phyloP scores from a whole-genome alignment of 2,797 vertebrate species.

The Atherinosoma microstoma region DNA sequence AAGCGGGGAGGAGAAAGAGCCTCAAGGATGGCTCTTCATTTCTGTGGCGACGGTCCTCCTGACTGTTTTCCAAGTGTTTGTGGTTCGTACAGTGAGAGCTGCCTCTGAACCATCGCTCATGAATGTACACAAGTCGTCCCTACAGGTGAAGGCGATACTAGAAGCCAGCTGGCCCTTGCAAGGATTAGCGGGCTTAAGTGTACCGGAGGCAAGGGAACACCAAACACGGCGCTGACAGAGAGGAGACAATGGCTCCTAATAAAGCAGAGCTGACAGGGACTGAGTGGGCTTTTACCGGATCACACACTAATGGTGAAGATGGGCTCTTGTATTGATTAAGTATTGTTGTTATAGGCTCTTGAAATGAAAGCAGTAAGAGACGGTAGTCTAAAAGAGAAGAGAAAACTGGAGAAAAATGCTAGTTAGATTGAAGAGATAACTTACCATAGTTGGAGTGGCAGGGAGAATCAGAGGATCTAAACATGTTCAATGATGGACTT shows the following conservation, averaged over 20 bases:
- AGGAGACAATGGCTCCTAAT: conserved; percentile 78
- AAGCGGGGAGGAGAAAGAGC: conserved; percentile 20
- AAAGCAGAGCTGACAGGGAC: conserved; percentile 60
- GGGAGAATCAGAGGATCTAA: conserved; percentile 39
- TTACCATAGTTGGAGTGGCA: conserved; percentile 35
- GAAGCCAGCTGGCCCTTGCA: conserved; percentile 71
- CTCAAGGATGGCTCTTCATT: conserved; percentile 19
- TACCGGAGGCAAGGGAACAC: conserved; percentile 80
- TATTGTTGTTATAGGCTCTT: conserved; percentile 56
- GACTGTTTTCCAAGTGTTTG: conserved; percentile 59
- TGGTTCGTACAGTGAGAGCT: conserved; percentile 57
- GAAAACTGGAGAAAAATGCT: background rate
- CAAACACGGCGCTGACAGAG: conserved; percentile 76
- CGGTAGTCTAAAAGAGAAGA: conserved; percentile 4
- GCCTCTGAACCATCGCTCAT: conserved; percentile 60
- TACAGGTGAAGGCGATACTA: conserved; percentile 76
- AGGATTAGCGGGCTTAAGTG: conserved; percentile 86
- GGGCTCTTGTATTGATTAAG: conserved; percentile 74
- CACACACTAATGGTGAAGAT: conserved; percentile 58
- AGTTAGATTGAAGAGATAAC: conserved; percentile 8
- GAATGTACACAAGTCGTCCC: conserved; percentile 71
- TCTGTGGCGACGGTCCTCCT: conserved; percentile 27
- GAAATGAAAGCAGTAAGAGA: conserved; percentile 10
- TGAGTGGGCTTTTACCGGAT: conserved; percentile 76
- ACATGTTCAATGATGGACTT: conserved; percentile 53